Percentiles rank a stretch among this genome's conserved stretches.
Evolutionary conservation across 1,140 invertebrate species (phyloP).

Genomic region (Helicoverpa zea): DNA sequence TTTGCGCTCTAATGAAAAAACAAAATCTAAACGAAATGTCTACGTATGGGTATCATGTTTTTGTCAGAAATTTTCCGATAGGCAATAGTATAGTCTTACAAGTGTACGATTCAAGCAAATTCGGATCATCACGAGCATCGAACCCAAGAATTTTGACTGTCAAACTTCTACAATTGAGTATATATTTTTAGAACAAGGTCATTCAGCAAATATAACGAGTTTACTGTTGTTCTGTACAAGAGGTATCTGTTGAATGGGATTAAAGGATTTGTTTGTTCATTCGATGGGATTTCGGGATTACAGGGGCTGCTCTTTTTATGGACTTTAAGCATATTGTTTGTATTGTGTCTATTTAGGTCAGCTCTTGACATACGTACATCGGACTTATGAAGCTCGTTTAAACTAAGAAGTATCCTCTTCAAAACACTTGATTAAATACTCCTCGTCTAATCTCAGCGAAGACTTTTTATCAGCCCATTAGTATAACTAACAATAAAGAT

Average conservation of each 20-base stretch:
- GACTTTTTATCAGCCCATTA: no score
- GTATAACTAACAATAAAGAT: no score
- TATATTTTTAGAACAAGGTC: neutral
- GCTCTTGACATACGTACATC: neutral
- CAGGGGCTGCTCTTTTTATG: conserved; percentile 7
- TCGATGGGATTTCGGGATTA: conserved; percentile 30
- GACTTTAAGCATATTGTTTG: neutral
- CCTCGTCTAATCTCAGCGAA: no score
- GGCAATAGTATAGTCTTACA: no score
- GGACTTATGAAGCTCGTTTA: neutral
- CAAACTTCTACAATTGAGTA: neutral
- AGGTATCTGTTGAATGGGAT: conserved; percentile 7
- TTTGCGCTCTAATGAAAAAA: no score
- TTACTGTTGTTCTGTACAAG: neutral
- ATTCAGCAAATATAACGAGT: neutral
- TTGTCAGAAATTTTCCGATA: no score
- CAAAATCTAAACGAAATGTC: no score
- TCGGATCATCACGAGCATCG: no score
- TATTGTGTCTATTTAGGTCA: neutral
- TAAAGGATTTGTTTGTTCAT: conserved; percentile 28
- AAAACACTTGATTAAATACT: no score
- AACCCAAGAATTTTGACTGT: no score
- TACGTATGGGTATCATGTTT: no score
- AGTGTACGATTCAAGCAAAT: no score
- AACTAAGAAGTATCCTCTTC: neutral